phyloP scores from a whole-genome alignment of 2,797 vertebrate genomes.

The Sebastes reedi region DNA sequence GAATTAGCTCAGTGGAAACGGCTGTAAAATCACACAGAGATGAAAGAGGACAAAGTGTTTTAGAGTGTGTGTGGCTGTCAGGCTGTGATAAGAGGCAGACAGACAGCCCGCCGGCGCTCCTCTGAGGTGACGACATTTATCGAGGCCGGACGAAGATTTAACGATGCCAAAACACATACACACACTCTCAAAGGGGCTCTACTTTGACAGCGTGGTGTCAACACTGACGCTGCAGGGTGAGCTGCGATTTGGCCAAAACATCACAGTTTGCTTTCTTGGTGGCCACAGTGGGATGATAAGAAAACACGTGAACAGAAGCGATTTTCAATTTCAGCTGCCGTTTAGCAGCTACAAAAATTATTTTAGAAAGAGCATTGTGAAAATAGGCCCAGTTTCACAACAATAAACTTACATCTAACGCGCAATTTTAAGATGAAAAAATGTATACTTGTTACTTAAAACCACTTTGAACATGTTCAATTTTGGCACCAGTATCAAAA shows the following conservation, averaged over 20 bases:
- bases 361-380: not conserved
- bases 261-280: not conserved
- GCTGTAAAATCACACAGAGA: conserved; percentile 44
- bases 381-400: not conserved
- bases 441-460: not conserved
- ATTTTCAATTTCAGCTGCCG: not conserved
- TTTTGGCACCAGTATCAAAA: not conserved
- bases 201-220: conserved; percentile 28
- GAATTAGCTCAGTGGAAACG: conserved; percentile 52
- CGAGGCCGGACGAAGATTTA: conserved; percentile 29
- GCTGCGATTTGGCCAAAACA: conserved; percentile 5
- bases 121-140: conserved; percentile 49
- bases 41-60: conserved; percentile 44
- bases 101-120: conserved; percentile 14
- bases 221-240: conserved; percentile 2
- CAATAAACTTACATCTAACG: not conserved
- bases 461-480: no score
- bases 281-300: not conserved
- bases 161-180: conserved; percentile 27
- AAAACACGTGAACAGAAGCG: not conserved
- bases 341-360: no score
- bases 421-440: not conserved
- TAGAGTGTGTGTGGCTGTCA: conserved; percentile 30
- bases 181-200: not conserved
- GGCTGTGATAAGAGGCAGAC: conserved; percentile 56